Evolutionary conservation across 2,797 vertebrate genomes (phyloP).

Genomic region (Gymnothorax javanicus): DNA sequence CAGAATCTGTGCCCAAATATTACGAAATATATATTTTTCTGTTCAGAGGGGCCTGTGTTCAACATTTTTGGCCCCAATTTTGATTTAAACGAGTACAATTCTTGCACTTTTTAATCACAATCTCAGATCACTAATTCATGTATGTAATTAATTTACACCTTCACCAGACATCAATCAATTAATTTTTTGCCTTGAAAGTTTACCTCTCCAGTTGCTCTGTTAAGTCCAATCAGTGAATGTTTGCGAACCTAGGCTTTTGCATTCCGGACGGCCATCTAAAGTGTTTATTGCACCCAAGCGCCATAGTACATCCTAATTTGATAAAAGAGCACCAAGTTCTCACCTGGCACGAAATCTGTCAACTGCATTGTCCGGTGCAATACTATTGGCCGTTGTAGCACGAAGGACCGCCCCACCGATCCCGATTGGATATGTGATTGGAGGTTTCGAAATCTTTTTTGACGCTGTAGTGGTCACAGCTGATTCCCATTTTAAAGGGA

Average conservation of each 20-base stretch:
- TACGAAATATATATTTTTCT: no score
- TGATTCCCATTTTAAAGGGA: constrained; percentile 54
- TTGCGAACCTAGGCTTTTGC: constrained; percentile 12
- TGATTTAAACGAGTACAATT: no score
- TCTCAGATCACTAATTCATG: background rate
- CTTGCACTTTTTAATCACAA: no score
- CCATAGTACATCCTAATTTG: constrained; percentile 29
- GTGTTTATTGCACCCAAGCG: constrained; percentile 57
- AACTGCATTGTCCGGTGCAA: constrained; percentile 25
- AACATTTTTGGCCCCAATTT: no score
- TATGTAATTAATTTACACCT: background rate
- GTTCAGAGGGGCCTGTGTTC: no score
- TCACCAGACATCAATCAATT: constrained; percentile 60
- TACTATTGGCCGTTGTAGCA: constrained; percentile 24
- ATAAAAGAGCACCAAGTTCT: constrained; percentile 22
- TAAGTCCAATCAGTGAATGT: constrained; percentile 35
- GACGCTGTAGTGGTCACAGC: constrained; percentile 57
- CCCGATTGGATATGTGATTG: constrained; percentile 47
- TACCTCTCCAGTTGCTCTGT: constrained; percentile 45
- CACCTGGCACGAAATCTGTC: constrained; percentile 13
- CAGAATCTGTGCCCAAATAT: background rate
- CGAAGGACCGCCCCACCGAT: background rate
- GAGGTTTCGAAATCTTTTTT: constrained; percentile 29
- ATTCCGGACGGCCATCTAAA: constrained; percentile 36
- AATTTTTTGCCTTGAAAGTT: constrained; percentile 30